Evolutionary conservation across 2,113 vertebrate genomes (phyloP).

Genomic region (Hassar affinis): DNA sequence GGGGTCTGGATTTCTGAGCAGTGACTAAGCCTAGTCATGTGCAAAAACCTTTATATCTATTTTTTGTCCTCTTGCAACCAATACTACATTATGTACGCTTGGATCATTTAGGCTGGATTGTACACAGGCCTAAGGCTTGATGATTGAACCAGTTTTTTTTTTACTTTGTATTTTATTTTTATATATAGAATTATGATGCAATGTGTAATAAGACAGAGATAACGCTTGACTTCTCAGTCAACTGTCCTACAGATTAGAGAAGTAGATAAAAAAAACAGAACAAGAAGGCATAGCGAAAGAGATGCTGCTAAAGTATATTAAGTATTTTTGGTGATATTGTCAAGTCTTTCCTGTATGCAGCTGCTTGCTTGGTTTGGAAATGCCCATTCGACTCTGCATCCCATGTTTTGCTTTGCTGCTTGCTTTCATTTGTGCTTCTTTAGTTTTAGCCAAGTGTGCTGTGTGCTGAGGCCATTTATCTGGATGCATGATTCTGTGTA

Average conservation of each 20-base stretch:
- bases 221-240: background rate
- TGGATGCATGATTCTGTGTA: conserved; percentile 49
- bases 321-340: background rate
- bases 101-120: background rate
- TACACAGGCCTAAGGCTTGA: background rate
- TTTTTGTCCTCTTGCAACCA: background rate
- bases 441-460: conserved; percentile 3
- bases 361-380: conserved; percentile 2
- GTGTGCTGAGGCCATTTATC: conserved; percentile 35
- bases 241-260: background rate
- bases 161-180: background rate
- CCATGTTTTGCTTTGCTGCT: conserved; percentile 30
- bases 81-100: background rate
- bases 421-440: conserved; percentile 22
- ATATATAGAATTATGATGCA: background rate
- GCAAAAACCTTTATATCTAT: background rate
- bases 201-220: background rate
- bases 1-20: background rate
- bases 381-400: conserved; percentile 1
- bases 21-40: background rate
- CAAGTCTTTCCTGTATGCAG: background rate
- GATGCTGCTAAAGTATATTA: background rate
- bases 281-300: background rate
- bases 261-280: background rate
- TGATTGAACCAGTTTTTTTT: background rate